Evolutionary conservation across 2,888 invertebrate genomes (phyloP).

Genomic region (Xylocampa areola): DNA sequence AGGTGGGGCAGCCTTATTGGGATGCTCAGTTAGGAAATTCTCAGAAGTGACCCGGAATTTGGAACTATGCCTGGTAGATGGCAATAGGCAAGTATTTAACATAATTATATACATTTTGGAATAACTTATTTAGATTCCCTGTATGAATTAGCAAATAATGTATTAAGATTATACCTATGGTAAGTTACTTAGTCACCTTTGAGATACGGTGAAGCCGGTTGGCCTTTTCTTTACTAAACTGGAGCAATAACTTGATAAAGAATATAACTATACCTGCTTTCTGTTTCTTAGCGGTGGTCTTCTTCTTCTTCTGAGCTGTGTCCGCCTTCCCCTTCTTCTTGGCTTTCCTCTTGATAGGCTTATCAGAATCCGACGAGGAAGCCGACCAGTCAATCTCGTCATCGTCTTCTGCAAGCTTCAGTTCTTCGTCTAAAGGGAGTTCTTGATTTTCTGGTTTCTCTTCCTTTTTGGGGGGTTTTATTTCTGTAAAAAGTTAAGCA

Average conservation of each 20-base stretch:
- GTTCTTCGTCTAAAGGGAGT: conserved; percentile 54
- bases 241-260: not conserved
- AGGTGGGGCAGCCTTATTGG: no score
- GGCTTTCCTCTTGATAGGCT: conserved; percentile 75
- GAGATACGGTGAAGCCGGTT: no score
- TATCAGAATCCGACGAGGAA: conserved; percentile 80
- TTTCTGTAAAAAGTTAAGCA: conserved; percentile 65
- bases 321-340: conserved; percentile 67
- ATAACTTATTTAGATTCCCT: no score
- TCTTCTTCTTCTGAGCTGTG: conserved; percentile 72
- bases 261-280: conserved; percentile 47
- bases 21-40: no score
- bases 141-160: no score
- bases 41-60: no score
- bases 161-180: no score
- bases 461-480: conserved; percentile 68
- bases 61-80: no score
- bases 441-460: conserved; percentile 14
- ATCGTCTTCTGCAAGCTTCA: conserved; percentile 47
- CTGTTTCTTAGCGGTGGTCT: conserved; percentile 54
- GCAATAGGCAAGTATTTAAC: no score
- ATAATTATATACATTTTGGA: no score
- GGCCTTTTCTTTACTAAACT: no score
- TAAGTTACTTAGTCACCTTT: no score
- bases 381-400: conserved; percentile 72